A percentile compares a stretch with the other conserved stretches of the same genome.
Conservation (phyloP, 1,140 invertebrate genomes). For the Aphelinus certus region DNA sequence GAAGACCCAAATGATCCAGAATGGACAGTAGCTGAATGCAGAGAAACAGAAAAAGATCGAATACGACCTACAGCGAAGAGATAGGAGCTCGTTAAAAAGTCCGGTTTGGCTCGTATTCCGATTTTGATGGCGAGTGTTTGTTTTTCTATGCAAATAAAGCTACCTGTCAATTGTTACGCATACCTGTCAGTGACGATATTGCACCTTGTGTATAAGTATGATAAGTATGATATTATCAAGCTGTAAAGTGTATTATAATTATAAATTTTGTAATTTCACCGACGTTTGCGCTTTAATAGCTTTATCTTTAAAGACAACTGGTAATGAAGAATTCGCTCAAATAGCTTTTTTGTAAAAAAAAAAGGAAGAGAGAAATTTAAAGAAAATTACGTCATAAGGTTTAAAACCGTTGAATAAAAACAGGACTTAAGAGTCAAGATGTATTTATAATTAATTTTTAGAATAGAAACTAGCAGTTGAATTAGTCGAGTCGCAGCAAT, state of each 20-base stretch:
- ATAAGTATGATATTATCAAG: slow-evolving; percentile 51
- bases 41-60: slow-evolving; percentile 63
- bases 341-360: slow-evolving; percentile 40
- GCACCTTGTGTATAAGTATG: slow-evolving; percentile 64
- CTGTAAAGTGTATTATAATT: slow-evolving; percentile 68
- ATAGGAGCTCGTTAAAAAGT: slow-evolving; percentile 59
- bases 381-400: slow-evolving; percentile 35
- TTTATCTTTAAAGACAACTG: slow-evolving; percentile 48
- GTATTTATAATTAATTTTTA: slow-evolving; percentile 43
- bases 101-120: slow-evolving; percentile 51
- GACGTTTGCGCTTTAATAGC: slow-evolving; percentile 58
- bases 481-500: slow-evolving; percentile 36
- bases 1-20: slow-evolving; percentile 86
- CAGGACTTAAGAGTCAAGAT: slow-evolving; percentile 29
- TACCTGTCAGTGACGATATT: slow-evolving; percentile 60
- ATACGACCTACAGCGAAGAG: slow-evolving; percentile 64
- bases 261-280: slow-evolving; percentile 66
- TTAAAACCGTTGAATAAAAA: slow-evolving; percentile 38
- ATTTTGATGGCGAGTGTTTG: slow-evolving; percentile 44
- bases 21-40: slow-evolving; percentile 71
- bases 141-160: slow-evolving; percentile 57
- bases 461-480: slow-evolving; percentile 38
- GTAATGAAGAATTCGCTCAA: slow-evolving; percentile 35
- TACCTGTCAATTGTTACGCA: slow-evolving; percentile 65
- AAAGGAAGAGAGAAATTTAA: slow-evolving; percentile 27